A percentile compares a stretch with the other conserved stretches of the same genome.
Conservation (phyloP, 2,888 invertebrate genomes). For the Parnassius orleans region DNA sequence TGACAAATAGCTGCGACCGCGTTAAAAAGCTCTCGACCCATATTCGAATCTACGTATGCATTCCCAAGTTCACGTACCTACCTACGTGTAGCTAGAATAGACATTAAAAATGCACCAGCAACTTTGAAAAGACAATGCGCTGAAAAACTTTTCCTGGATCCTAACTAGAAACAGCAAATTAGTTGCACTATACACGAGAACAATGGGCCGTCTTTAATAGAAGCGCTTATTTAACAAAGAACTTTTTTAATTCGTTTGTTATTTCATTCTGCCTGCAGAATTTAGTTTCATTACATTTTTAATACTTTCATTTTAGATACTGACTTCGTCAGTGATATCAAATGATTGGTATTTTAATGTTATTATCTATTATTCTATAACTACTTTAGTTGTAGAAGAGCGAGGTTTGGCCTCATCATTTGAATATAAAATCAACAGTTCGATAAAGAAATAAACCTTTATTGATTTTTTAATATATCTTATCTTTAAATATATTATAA, state of each 20-base stretch:
- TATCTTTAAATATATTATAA: too few relatives aligned
- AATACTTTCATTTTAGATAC: background rate
- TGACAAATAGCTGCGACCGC: conserved; percentile 9
- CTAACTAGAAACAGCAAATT: conserved; percentile 25
- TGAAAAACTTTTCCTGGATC: conserved; percentile 14
- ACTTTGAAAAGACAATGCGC: conserved; percentile 24
- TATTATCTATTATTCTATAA: too few relatives aligned
- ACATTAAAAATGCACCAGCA: conserved; percentile 27
- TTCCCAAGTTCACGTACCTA: conserved; percentile 21
- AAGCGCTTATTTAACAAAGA: conserved; percentile 17
- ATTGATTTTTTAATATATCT: too few relatives aligned
- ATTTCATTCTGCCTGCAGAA: background rate
- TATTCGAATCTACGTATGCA: conserved; percentile 20
- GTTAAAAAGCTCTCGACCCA: conserved; percentile 26
- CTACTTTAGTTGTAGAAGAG: too few relatives aligned
- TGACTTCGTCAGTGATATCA: too few relatives aligned
- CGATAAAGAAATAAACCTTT: too few relatives aligned
- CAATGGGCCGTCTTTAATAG: conserved; percentile 21
- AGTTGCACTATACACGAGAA: conserved; percentile 15
- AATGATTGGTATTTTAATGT: too few relatives aligned
- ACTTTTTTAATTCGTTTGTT: conserved; percentile 11
- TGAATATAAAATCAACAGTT: too few relatives aligned
- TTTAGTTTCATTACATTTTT: background rate
- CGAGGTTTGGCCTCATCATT: too few relatives aligned
- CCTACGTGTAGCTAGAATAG: conserved; percentile 9